Base-by-base conservation (phyloP, 2,113 vertebrate species). In the Greenwoodochromis staneri region DNA sequence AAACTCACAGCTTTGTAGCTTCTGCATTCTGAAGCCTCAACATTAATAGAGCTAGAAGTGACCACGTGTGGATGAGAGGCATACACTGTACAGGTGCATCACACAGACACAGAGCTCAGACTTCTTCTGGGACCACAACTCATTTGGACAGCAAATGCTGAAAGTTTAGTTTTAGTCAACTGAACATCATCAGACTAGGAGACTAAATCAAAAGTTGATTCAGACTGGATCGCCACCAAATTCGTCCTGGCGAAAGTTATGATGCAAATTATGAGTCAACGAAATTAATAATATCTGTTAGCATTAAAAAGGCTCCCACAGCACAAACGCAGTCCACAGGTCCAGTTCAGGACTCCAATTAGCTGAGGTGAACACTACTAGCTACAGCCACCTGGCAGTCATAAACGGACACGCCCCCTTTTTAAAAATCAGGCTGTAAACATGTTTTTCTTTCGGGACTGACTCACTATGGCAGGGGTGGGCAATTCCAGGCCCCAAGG, bases 141-240 rank as follows among this genome's bases (percentile, higher is more conserved):
- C 0, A 21, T 38, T 38, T 38, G 3, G 61, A 66, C 34, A 38
- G 0, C 31, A 66, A 66, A 63, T 66, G 61, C 31, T 36, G 61
- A 36, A 36, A 36, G 61, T 66, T 36, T 36, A 36, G 17, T 3
- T 36, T n/a, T 63, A 63, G 6, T 63, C 59, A 63, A 36, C 59
- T 7, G 17, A 63, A 66, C 61, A 66, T 66, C 31, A 66, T 38
- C 34, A 66, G 31, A 66, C 31, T 66, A 66, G 19, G 10, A 66
- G 61, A 38, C 61, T 38, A 38, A 66, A 66, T 66, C 31, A n/a
- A 66, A 66, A 38, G 34, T 38, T 66, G 61, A 38, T 38, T 66
- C 6, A 0, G 34, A 66, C 3, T 38, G 61, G 61, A n/a, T 66
- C 61, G 7, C 34, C 3, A 4, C 61, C 6, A 66, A 38, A 66